Evolutionary conservation across 2,113 vertebrate species (phyloP).

Genomic region (Mesocricetus auratus): DNA sequence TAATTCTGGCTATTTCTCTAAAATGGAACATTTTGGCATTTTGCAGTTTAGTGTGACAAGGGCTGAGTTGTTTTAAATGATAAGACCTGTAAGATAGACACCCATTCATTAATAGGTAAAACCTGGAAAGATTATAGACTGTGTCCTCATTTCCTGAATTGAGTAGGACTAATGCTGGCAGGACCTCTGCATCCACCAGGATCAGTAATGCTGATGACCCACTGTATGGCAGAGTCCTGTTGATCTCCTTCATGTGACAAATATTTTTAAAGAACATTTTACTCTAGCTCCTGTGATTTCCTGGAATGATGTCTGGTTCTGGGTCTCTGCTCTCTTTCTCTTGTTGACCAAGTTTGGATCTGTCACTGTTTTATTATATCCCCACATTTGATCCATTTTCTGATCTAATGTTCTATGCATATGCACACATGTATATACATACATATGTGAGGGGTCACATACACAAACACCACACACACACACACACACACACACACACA

Average conservation of each 20-base stretch:
- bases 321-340: not conserved
- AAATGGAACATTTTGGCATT: not conserved
- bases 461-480: not conserved
- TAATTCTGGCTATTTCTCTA: not conserved
- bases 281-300: not conserved
- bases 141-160: slow-evolving; percentile 10
- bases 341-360: not conserved
- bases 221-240: not conserved
- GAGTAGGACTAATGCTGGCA: not conserved
- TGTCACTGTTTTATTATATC: not conserved
- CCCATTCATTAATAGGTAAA: slow-evolving; percentile 21
- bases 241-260: not conserved
- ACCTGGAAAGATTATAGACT: not conserved
- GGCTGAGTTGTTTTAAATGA: not conserved
- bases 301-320: not conserved
- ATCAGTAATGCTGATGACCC: not conserved
- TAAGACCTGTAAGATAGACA: not conserved
- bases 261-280: not conserved
- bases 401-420: not conserved
- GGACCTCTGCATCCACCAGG: not conserved
- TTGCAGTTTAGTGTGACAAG: not conserved
- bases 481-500: not conserved
- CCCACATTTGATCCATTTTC: not conserved
- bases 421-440: no score
- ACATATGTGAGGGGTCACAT: not conserved